These are phyloP conservation scores for Lepus europaeus DNA, from an alignment of 2,113 vertebrate species.

Conservation along the genomic window DNA sequence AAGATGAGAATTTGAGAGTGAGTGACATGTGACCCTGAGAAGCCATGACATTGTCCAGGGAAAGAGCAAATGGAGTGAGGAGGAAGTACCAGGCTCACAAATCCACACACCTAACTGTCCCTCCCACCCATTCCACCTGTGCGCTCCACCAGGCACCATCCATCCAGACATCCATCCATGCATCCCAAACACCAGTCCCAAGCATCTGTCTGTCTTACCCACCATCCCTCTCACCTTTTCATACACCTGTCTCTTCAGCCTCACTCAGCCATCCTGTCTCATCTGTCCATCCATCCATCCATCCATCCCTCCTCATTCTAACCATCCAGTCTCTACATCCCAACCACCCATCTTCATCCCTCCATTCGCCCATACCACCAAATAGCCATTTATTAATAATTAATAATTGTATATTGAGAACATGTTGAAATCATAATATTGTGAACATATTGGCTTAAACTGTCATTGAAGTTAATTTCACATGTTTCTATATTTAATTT, in stretches of 20 bases:
- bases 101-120: not conserved
- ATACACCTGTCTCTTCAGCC: not conserved
- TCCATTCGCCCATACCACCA: not conserved
- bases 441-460: constrained; percentile 42
- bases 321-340: not conserved
- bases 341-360: not conserved
- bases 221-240: not conserved
- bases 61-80: not conserved
- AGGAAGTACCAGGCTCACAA: not conserved
- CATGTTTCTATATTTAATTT: constrained; percentile 2
- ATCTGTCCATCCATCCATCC: not conserved
- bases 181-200: not conserved
- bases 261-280: not conserved
- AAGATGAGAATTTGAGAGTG: not conserved
- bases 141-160: not conserved
- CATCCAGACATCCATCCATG: not conserved
- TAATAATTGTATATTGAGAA: not conserved
- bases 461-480: not conserved
- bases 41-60: not conserved
- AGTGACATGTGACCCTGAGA: not conserved
- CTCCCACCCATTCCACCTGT: not conserved
- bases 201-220: not conserved
- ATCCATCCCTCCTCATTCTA: not conserved
- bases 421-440: not conserved
- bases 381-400: not conserved